Evolutionary conservation across 2,888 invertebrate genomes (phyloP).

Genomic region (Trichopria drosophilae): DNA sequence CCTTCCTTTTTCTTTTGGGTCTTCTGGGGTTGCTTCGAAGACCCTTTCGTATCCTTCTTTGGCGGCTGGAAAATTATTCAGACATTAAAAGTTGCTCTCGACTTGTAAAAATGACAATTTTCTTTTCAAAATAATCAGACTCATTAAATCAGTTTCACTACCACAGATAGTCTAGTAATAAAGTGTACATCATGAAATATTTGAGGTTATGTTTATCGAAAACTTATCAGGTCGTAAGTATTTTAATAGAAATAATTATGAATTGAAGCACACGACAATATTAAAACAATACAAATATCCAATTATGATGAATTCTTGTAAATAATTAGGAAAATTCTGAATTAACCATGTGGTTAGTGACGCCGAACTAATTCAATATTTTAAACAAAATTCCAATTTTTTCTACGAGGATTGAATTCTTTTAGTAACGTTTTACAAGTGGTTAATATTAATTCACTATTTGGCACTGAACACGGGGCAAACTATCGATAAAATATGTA

Average conservation of each 20-base stretch:
- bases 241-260: too few species aligned
- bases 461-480: background rate
- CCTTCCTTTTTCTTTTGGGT: conserved; percentile 96
- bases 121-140: conserved; percentile 49
- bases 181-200: conserved; percentile 15
- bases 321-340: conserved; percentile 8
- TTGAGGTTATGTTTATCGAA: conserved; percentile 17
- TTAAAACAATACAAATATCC: too few species aligned
- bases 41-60: conserved; percentile 89
- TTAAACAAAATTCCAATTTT: conserved; percentile 3
- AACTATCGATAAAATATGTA: conserved; percentile 8
- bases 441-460: background rate
- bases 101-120: conserved; percentile 1
- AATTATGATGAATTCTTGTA: too few species aligned
- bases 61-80: conserved; percentile 72
- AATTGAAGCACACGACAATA: too few species aligned
- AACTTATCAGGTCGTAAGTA: too few species aligned
- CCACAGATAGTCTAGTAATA: conserved; percentile 42
- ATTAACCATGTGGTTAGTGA: conserved; percentile 15
- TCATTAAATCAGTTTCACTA: conserved; percentile 59
- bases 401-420: background rate
- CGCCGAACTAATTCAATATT: background rate
- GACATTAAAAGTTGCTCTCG: background rate
- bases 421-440: too few species aligned
- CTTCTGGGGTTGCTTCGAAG: conserved; percentile 90